phyloP scores from a whole-genome alignment of 2,888 invertebrate species.

The Drosophila monieri region DNA sequence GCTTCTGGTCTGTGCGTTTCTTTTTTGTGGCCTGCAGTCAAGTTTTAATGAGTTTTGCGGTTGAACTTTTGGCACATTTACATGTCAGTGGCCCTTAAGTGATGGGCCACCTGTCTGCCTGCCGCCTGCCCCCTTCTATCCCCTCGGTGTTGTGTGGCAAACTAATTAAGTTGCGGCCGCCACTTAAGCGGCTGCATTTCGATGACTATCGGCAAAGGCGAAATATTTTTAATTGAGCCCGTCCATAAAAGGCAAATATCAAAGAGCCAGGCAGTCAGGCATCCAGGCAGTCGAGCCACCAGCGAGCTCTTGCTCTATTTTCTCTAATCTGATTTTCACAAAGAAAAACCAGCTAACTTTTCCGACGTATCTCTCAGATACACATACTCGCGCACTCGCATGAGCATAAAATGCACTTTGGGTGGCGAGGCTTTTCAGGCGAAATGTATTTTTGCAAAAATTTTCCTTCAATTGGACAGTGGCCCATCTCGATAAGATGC shows the following conservation, averaged over 20 bases:
- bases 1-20: background rate
- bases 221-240: slow-evolving; percentile 73
- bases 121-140: background rate
- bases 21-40: slow-evolving; percentile 51
- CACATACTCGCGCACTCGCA: background rate
- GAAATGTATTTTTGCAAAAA: slow-evolving; percentile 78
- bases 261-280: slow-evolving; percentile 41
- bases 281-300: slow-evolving; percentile 14
- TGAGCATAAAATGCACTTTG: slow-evolving; percentile 47
- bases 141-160: slow-evolving; percentile 36
- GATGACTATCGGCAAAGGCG: slow-evolving; percentile 58
- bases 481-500: slow-evolving; percentile 84
- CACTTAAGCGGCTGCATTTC: slow-evolving; percentile 47
- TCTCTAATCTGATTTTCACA: slow-evolving; percentile 70
- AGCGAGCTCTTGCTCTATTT: slow-evolving; percentile 43
- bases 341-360: slow-evolving; percentile 33
- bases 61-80: slow-evolving; percentile 81
- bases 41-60: slow-evolving; percentile 73
- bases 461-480: slow-evolving; percentile 83
- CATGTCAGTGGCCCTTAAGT: slow-evolving; percentile 76
- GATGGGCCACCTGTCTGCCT: slow-evolving; percentile 71
- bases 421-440: slow-evolving; percentile 63
- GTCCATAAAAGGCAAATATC: slow-evolving; percentile 61
- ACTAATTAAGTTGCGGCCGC: slow-evolving; percentile 67
- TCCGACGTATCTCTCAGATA: slow-evolving; percentile 31